Evolutionary conservation across 2,888 invertebrate genomes (phyloP).

Genomic region (Ornithoptera alexandrae): DNA sequence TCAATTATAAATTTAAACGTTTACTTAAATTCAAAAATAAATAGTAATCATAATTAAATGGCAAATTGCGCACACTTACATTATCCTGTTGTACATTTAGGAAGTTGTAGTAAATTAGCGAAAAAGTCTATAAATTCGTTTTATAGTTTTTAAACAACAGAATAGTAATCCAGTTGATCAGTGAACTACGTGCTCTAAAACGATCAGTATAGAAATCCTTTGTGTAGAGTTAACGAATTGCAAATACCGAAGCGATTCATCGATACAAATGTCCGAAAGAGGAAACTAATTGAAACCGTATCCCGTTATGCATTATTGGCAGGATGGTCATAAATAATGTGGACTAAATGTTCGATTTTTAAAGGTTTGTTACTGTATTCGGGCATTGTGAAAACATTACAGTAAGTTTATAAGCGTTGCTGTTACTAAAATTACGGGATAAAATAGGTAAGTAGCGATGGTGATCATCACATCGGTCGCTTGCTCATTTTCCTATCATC

Average conservation of each 20-base stretch:
- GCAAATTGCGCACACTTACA: not conserved
- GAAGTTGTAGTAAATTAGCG: not conserved
- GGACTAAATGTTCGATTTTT: too few species aligned
- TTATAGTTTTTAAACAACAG: not conserved
- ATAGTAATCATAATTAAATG: too few species aligned
- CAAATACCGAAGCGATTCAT: slow-evolving; percentile 9
- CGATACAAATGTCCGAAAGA: slow-evolving; percentile 11
- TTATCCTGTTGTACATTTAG: not conserved
- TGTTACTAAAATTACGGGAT: too few species aligned
- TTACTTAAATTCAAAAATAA: too few species aligned
- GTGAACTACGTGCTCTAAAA: slow-evolving; percentile 4
- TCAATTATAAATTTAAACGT: too few species aligned
- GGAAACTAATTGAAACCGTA: slow-evolving; percentile 12
- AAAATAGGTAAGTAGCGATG: too few species aligned
- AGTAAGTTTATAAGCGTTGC: too few species aligned
- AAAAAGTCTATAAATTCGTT: not conserved
- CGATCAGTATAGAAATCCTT: slow-evolving; percentile 14
- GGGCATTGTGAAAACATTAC: too few species aligned
- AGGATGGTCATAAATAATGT: not conserved
- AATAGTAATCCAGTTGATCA: slow-evolving; percentile 6
- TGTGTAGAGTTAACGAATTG: slow-evolving; percentile 20
- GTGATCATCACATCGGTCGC: too few species aligned
- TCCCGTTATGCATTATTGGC: not conserved
- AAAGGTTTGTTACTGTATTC: too few species aligned
- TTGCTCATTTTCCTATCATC: too few species aligned